Evolutionary conservation across 2,113 vertebrate species (phyloP), one percentile per base, ranked within the genome.

Genomic region (Rhipidura dahli): DNA sequence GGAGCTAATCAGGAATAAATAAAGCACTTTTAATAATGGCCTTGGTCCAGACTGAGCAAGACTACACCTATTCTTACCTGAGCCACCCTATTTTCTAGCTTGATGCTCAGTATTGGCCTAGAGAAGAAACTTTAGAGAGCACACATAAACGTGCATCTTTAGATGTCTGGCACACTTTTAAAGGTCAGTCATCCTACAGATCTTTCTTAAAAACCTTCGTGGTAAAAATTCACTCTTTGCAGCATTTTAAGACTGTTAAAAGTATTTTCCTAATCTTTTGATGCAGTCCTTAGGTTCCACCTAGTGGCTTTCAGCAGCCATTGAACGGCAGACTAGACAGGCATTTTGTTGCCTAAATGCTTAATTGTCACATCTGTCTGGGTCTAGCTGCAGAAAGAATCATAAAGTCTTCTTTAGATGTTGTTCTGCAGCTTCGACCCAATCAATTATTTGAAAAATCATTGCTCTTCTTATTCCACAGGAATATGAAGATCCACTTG

Each of bases 241-340:
- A 53, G 33, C 47, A 40, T 59, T 50, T 63, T 15, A 59, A 78
- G 19, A 33, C 35, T 59, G 53, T 22, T 57, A 16, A 22, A 51
- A 28, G 10, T 9, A 6, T 3, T 68, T 57, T 39, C 40, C 19
- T 28, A 7, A 9, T 12, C n/a, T 30, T 80, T 68, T 94, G 51
- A 19, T 2, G 0, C 70, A 50, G 94, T 95, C 28, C 86, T 93
- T 83, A 66, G 72, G 95, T 89, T 90, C 97, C 96, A 96, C 76
- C 95, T 96, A 93, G 90, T 64, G 97, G 91, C 30, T 70, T 72
- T 83, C 28, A 56, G 5, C 69, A 71, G 88, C 35, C 60, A 84
- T 19, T 19, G 35, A 81, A 44, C 56, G 37, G 50, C 50, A 80
- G 27, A 37, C 31, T n/a, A 30, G 13, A 26, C 1, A 22, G 11